Conservation (phyloP, 2,888 invertebrate species). For the Clostera curtula region DNA sequence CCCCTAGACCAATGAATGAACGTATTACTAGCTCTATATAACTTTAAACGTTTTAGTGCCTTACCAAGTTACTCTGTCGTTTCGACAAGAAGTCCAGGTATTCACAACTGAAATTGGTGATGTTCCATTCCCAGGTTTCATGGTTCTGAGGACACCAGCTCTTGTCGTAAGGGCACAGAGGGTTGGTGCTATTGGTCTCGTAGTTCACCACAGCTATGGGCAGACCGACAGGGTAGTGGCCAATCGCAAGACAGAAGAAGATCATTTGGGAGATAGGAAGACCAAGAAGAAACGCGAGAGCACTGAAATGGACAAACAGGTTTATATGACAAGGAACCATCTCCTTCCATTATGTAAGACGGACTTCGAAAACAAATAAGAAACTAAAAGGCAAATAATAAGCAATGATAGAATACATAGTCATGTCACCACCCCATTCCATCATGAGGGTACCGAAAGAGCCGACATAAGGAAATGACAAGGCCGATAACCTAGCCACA, state of each 20-base stretch:
- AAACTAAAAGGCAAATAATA: no score
- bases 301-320: conserved; percentile 51
- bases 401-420: no score
- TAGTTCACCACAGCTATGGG: conserved; percentile 87
- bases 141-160: conserved; percentile 69
- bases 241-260: conserved; percentile 91
- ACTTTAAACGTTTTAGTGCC: conserved; percentile 29
- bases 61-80: conserved; percentile 79
- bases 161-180: conserved; percentile 61
- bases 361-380: conserved; percentile 4
- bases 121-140: conserved; percentile 64
- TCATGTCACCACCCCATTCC: no score
- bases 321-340: background rate
- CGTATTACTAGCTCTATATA: conserved; percentile 1
- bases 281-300: conserved; percentile 89
- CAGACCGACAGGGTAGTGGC: conserved; percentile 87
- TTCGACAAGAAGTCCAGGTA: conserved; percentile 82
- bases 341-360: background rate
- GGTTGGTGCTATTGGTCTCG: conserved; percentile 74
- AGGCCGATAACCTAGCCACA: no score
- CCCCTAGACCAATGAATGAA: conserved; percentile 7
- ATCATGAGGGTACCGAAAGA: no score
- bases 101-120: conserved; percentile 83
- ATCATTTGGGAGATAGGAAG: conserved; percentile 90
- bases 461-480: no score